phyloP scores from a whole-genome alignment of 2,113 vertebrate species.

The Heterochromis multidens region DNA sequence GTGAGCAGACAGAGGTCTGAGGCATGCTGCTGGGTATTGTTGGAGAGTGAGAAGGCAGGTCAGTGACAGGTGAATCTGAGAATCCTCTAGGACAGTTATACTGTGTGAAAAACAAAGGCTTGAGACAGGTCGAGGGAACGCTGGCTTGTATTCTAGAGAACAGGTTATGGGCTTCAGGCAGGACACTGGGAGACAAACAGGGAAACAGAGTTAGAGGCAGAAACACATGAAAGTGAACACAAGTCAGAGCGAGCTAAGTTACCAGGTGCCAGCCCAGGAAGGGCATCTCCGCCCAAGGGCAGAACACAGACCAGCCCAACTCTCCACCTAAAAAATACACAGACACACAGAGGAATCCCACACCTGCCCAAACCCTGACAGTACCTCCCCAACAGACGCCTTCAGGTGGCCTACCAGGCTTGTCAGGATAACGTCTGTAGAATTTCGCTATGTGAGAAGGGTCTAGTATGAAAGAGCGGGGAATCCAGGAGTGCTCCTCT shows the following conservation, averaged over 20 bases:
- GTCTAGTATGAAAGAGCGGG: too few relatives aligned
- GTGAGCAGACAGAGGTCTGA: accelerated
- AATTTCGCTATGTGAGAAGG: too few relatives aligned
- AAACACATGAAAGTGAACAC: not conserved
- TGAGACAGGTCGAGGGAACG: not conserved
- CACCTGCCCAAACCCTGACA: not conserved
- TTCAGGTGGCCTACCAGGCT: too few relatives aligned
- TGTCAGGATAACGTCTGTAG: too few relatives aligned
- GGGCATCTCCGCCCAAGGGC: not conserved
- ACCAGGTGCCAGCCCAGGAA: not conserved
- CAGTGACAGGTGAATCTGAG: not conserved
- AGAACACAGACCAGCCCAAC: accelerated
- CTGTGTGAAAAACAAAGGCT: not conserved
- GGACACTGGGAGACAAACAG: accelerated
- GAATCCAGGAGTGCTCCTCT: too few relatives aligned
- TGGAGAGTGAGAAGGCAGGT: not conserved
- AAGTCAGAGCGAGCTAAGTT: accelerated
- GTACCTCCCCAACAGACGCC: too few relatives aligned
- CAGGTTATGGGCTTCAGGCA: not conserved
- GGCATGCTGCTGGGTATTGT: not conserved
- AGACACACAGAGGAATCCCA: not conserved
- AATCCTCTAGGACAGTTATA: too few relatives aligned
- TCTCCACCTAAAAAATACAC: not conserved
- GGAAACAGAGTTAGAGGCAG: not conserved
- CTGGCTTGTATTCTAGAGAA: accelerated